Percentiles rank a stretch among this genome's conserved stretches.
phyloP scores from a whole-genome alignment of 2,113 vertebrate species.

The Solenodon paradoxus region DNA sequence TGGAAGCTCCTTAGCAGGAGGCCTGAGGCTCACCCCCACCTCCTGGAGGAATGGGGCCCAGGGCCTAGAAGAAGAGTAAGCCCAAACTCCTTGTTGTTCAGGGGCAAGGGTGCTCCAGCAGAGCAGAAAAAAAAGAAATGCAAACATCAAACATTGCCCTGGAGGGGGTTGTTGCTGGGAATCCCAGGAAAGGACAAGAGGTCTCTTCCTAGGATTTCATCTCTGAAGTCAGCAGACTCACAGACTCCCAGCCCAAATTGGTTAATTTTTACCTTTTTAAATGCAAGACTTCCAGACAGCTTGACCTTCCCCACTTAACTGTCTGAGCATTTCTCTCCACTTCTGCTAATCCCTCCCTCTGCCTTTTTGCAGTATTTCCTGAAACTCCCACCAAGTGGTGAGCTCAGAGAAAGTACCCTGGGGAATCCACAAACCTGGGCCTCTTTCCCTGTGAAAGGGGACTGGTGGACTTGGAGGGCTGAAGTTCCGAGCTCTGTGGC shows the following conservation, averaged over 20 bases:
- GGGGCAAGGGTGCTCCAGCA: background rate
- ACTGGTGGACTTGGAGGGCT: background rate
- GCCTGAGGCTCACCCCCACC: background rate
- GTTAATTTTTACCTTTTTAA: background rate
- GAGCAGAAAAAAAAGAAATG: background rate
- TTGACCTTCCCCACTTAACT: background rate
- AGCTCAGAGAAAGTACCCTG: background rate
- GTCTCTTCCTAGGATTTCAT: background rate
- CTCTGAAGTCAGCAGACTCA: background rate
- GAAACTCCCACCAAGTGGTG: background rate
- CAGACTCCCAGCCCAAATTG: background rate
- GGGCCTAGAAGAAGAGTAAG: background rate
- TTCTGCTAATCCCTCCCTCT: background rate
- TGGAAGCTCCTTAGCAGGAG: background rate
- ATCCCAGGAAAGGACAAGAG: background rate
- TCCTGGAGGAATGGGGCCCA: background rate
- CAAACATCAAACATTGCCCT: background rate
- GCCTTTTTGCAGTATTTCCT: background rate
- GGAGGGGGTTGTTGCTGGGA: background rate
- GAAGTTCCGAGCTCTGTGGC: background rate
- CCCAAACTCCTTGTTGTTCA: background rate
- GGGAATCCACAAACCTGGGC: background rate
- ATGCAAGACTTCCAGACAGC: background rate
- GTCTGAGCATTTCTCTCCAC: background rate
- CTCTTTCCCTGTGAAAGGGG: background rate